phyloP scores from a whole-genome alignment of 35 echinoderm and acorn worm species.

The Ptychodera flava region DNA sequence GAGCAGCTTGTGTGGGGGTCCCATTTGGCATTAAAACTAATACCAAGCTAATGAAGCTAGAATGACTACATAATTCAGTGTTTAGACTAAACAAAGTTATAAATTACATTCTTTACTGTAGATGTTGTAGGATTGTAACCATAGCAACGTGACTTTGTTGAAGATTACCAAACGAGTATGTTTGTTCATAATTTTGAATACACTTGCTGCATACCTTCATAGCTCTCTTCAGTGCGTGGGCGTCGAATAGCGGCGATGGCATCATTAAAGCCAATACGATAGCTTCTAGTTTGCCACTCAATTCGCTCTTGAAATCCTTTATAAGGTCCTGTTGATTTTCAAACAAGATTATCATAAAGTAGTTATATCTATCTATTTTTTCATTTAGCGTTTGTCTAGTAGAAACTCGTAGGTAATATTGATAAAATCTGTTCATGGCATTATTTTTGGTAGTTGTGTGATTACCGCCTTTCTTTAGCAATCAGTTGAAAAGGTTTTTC shows the following conservation, averaged over 20 bases:
- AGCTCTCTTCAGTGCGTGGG: slow-evolving; percentile 47
- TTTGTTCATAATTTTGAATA: neutral
- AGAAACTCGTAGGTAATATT: too few relatives aligned
- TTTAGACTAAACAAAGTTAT: neutral
- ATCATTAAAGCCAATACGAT: slow-evolving; percentile 66
- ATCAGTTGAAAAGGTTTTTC: too few relatives aligned
- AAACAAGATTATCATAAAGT: too few relatives aligned
- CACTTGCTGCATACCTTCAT: slow-evolving; percentile 40
- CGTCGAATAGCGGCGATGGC: slow-evolving; percentile 52
- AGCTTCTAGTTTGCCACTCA: slow-evolving; percentile 85
- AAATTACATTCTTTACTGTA: neutral
- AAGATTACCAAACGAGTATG: neutral
- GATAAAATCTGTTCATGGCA: too few relatives aligned
- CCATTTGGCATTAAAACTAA: too few relatives aligned
- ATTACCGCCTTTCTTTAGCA: too few relatives aligned
- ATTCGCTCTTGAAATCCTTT: slow-evolving; percentile 68
- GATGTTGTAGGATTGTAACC: too few relatives aligned
- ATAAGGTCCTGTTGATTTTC: slow-evolving; percentile 82
- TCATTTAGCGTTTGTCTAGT: too few relatives aligned
- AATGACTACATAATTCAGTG: neutral
- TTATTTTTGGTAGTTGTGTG: too few relatives aligned
- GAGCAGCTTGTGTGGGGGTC: too few relatives aligned
- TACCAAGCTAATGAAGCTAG: too few relatives aligned
- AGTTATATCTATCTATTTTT: too few relatives aligned
- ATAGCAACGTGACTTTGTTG: neutral